Evolutionary conservation across 2,797 vertebrate species (phyloP).

Genomic region (Takifugu ocellatus): DNA sequence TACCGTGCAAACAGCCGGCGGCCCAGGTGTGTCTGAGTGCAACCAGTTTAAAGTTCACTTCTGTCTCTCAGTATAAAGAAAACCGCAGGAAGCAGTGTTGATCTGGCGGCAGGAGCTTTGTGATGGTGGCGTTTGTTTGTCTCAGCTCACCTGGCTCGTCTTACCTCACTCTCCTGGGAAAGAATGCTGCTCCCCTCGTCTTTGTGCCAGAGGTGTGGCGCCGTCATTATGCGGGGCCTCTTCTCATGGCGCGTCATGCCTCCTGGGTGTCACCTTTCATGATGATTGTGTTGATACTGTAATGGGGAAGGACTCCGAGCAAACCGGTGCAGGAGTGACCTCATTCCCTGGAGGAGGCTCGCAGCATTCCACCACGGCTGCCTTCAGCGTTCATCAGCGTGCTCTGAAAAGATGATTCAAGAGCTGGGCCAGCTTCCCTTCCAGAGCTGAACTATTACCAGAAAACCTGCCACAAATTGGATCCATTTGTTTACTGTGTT

Average conservation of each 20-base stretch:
- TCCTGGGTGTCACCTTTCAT: slow-evolving; percentile 61
- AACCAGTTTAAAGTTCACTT: background rate
- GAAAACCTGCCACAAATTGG: background rate
- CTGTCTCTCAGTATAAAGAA: slow-evolving; percentile 1
- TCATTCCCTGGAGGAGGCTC: slow-evolving; percentile 61
- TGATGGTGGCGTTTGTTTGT: slow-evolving; percentile 42
- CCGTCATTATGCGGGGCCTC: slow-evolving; percentile 32
- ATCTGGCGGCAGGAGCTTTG: background rate
- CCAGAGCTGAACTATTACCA: no score
- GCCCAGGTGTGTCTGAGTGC: slow-evolving; percentile 21
- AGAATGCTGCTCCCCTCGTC: slow-evolving; percentile 61
- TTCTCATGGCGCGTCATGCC: slow-evolving; percentile 51
- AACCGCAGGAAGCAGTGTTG: background rate
- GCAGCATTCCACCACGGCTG: slow-evolving; percentile 52
- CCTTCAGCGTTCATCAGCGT: slow-evolving; percentile 49
- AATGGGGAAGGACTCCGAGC: slow-evolving; percentile 60
- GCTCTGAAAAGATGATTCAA: slow-evolving; percentile 37
- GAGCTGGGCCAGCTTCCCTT: slow-evolving; percentile 4
- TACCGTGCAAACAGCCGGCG: slow-evolving; percentile 28
- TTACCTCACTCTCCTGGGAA: slow-evolving; percentile 70
- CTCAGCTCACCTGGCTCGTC: slow-evolving; percentile 51
- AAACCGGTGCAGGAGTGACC: slow-evolving; percentile 56
- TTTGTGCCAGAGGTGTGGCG: slow-evolving; percentile 59
- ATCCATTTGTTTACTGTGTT: no score
- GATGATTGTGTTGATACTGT: slow-evolving; percentile 55